These are phyloP conservation scores for Dryocosmus kuriphilus DNA, from an alignment of 2,888 invertebrate species.

Conservation along the genomic window DNA sequence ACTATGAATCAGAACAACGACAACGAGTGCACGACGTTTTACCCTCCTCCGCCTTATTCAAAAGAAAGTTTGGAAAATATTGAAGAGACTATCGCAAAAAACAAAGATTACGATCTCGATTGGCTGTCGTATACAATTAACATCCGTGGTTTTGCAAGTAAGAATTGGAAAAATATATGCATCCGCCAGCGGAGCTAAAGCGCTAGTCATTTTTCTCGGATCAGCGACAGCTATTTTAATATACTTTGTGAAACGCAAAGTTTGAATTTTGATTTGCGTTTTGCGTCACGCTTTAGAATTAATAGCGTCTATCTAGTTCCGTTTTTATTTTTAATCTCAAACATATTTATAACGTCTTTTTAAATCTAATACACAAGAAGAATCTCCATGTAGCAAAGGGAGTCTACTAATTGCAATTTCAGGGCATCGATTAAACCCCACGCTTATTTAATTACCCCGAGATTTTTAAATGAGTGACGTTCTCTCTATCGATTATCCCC, in stretches of 20 bases:
- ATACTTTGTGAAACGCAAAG: slow-evolving; percentile 16
- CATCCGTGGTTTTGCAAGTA: too few relatives aligned
- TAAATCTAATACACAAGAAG: slow-evolving; percentile 5
- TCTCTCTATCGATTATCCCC: background rate
- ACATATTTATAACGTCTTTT: background rate
- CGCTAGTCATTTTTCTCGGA: background rate
- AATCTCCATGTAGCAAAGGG: background rate
- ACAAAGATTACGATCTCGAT: too few relatives aligned
- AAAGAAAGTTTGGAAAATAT: too few relatives aligned
- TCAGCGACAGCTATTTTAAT: slow-evolving; percentile 35
- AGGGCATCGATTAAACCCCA: slow-evolving; percentile 10
- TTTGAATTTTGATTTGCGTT: slow-evolving; percentile 36
- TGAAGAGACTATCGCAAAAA: too few relatives aligned
- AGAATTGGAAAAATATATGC: too few relatives aligned
- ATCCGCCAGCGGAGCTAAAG: too few relatives aligned
- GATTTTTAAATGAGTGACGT: background rate
- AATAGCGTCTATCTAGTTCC: slow-evolving; percentile 24
- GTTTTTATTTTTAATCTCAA: slow-evolving; percentile 30
- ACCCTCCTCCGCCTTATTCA: too few relatives aligned
- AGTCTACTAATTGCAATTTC: slow-evolving; percentile 19
- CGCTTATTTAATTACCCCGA: slow-evolving; percentile 1
- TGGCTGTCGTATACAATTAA: too few relatives aligned
- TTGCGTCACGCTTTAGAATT: slow-evolving; percentile 23
- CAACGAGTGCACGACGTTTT: too few relatives aligned
- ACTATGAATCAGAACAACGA: too few relatives aligned